phyloP scores from a whole-genome alignment of 2,888 invertebrate species.

The Pediacus dermestoides region DNA sequence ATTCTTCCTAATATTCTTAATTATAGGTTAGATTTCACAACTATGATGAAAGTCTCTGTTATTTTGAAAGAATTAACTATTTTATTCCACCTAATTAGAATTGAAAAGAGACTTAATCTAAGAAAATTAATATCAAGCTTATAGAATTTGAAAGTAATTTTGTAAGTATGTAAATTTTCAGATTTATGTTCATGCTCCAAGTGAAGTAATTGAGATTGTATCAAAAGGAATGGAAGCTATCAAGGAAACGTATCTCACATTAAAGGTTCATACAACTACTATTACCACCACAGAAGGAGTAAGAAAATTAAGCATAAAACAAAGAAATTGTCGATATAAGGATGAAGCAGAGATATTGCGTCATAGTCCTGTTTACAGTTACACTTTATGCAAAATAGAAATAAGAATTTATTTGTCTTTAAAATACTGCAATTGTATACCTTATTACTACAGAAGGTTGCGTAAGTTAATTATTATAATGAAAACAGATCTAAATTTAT shows the following conservation, averaged over 20 bases:
- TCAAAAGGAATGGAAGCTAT: neutral
- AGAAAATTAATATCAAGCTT: no score
- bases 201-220: slow-evolving; percentile 31
- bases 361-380: slow-evolving; percentile 40
- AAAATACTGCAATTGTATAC: slow-evolving; percentile 43
- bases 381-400: slow-evolving; percentile 44
- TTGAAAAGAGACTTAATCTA: no score
- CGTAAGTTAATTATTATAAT: slow-evolving; percentile 30
- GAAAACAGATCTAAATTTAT: slow-evolving; percentile 4
- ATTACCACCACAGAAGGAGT: slow-evolving; percentile 10
- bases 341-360: slow-evolving; percentile 36
- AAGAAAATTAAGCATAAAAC: slow-evolving; percentile 18
- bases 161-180: no score
- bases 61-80: no score
- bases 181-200: slow-evolving; percentile 28
- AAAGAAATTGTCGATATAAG: slow-evolving; percentile 40
- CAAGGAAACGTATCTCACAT: neutral
- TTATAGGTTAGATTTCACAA: no score
- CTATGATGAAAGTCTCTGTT: no score
- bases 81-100: no score
- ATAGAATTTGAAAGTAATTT: no score
- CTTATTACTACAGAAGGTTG: slow-evolving; percentile 42
- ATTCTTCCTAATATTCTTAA: no score
- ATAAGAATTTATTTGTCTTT: slow-evolving; percentile 41
- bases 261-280: neutral